Percentiles rank a stretch among this genome's conserved stretches.
phyloP scores from a whole-genome alignment of 2,113 vertebrate species.

The Aix galericulata region DNA sequence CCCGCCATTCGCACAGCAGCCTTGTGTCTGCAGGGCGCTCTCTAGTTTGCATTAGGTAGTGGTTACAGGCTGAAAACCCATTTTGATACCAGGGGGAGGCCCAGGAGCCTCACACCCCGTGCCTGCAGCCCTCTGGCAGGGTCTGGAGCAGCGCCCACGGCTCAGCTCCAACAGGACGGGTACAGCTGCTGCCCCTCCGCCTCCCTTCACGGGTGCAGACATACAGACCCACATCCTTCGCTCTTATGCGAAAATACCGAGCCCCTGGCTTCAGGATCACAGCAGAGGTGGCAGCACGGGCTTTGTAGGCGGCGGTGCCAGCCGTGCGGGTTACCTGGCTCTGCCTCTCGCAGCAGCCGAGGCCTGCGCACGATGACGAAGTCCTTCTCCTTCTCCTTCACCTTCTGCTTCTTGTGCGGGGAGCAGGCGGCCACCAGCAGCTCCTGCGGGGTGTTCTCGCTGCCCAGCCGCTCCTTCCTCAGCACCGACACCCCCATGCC shows the following conservation, averaged over 20 bases:
- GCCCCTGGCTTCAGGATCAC: neutral
- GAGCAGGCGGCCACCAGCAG: slow-evolving; percentile 74
- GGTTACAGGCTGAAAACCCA: neutral
- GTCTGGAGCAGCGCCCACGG: neutral
- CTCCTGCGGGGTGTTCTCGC: slow-evolving; percentile 86
- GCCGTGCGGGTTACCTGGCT: slow-evolving; percentile 47
- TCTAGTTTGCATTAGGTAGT: neutral
- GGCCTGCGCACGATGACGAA: slow-evolving; percentile 82
- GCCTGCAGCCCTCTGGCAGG: neutral
- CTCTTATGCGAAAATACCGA: neutral
- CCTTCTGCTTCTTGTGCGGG: slow-evolving; percentile 75
- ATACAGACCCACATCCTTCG: neutral
- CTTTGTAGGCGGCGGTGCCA: no score
- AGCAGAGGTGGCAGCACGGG: accelerated
- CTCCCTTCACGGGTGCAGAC: neutral
- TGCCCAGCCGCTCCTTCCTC: slow-evolving; percentile 76
- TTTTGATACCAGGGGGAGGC: neutral
- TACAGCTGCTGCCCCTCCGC: accelerated
- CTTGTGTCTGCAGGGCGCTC: no score
- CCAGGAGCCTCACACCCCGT: neutral
- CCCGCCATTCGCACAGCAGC: neutral
- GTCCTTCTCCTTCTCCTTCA: slow-evolving; percentile 77
- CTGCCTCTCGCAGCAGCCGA: slow-evolving; percentile 71
- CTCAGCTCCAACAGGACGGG: accelerated
- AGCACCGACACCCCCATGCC: slow-evolving; percentile 71